Percentiles rank a stretch among this genome's conserved stretches.
Conservation (phyloP, 2,113 vertebrate species). For the Capreolus pygargus region DNA sequence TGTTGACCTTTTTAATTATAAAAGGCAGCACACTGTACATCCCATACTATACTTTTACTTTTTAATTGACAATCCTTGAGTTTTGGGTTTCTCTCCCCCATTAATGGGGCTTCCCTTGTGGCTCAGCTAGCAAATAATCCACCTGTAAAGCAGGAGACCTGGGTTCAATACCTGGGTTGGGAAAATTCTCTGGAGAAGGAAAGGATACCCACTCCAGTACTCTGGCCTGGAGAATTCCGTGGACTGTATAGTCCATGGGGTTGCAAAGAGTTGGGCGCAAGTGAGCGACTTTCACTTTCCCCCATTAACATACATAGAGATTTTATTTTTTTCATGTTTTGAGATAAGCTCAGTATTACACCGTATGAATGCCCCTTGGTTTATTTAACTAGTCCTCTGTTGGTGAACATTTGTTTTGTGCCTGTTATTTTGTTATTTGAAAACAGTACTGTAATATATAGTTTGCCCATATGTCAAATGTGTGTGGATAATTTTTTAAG, state of each 20-base stretch:
- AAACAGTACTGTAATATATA: background rate
- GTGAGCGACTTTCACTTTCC: background rate
- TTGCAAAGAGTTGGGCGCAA: background rate
- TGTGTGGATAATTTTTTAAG: background rate
- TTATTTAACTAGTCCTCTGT: background rate
- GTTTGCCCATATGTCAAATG: background rate
- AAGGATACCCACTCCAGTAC: background rate
- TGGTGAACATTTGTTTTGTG: background rate
- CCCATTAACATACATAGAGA: background rate
- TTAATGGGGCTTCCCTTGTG: background rate
- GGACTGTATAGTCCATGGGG: background rate
- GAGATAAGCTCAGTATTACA: background rate
- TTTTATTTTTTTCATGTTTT: background rate
- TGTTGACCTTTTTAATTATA: background rate
- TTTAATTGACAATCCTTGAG: background rate
- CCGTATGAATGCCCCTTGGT: background rate
- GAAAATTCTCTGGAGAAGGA: background rate
- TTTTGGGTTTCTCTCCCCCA: background rate
- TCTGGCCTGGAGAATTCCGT: background rate
- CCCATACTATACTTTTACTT: background rate
- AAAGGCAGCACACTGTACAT: background rate
- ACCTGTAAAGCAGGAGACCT: background rate
- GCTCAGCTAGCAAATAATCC: background rate
- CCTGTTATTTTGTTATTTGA: background rate
- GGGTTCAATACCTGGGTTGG: background rate